Evolutionary conservation across 2,888 invertebrate species (phyloP), one percentile per base, ranked within the genome.

Genomic region (Acrobasis repandana): DNA sequence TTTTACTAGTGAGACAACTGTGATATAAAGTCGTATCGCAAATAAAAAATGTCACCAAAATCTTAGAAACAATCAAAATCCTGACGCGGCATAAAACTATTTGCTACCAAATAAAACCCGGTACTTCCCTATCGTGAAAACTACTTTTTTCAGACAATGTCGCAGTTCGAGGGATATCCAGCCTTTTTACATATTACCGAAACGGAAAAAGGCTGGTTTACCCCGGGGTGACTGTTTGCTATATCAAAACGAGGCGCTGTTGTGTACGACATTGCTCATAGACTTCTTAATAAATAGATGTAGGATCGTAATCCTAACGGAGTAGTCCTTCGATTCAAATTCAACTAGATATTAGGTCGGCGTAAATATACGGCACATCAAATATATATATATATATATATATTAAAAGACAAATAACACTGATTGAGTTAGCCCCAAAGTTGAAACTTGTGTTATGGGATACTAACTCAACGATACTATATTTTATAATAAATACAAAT

Each of bases 101-200:
- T 50, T 33, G 20, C 28, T n/a, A 50, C 50, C 20, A 50, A 50
- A 28, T 50, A 50, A 50, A 50, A 28, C 28, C 20, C 28, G 5
- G 18, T 28, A n/a, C 50, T n/a, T 28, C 18, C 49, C 28, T 50
- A 18, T 49, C 28, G 50, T 50, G 50, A 28, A 20, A 49, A 50
- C 11, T 28, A 28, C 28, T 50, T 33, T 48, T 20, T 33, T 50
- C 20, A 28, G 50, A 33, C 50, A 50, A 50, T 50, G 50, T 20
- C 28, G n/a, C 28, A 20, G 28, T 50, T 11, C 48, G 9, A 18
- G 50, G 28, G 8, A 28, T 33, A 50, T 50, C n/a, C 43, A 16
- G 38, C 18, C 56, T 56, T 56, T 56, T 56, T 56, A 43, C 50
- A 50, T 56, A 56, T 56, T 18, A 38, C 36, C 38, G 18, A 43